These are phyloP conservation scores for Vultur gryphus DNA, from an alignment of 2,797 vertebrate species.

Conservation along the genomic window DNA sequence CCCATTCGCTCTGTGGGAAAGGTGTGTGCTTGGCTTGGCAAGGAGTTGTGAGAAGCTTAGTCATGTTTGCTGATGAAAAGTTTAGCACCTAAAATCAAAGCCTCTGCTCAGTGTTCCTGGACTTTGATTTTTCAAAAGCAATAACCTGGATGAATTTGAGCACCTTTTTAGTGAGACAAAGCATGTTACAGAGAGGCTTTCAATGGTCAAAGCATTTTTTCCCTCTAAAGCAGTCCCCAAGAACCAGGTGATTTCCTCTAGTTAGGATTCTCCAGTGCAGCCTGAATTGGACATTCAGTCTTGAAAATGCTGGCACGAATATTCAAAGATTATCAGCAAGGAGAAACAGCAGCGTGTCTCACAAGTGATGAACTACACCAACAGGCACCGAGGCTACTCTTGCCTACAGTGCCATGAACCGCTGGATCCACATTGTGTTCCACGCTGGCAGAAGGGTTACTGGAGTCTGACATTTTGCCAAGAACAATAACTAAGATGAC, in stretches of 20 bases:
- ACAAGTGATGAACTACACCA: neutral
- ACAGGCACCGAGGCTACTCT: fast-evolving
- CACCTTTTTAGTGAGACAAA: neutral
- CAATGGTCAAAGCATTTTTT: neutral
- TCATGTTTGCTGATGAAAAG: neutral
- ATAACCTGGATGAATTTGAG: neutral
- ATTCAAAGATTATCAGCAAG: neutral
- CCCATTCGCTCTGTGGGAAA: neutral
- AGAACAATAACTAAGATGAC: neutral
- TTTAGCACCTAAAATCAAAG: neutral
- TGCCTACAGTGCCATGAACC: neutral
- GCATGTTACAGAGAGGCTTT: neutral
- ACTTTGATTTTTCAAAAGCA: neutral
- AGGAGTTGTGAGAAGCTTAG: neutral
- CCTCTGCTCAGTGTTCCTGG: neutral
- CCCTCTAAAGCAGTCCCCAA: neutral
- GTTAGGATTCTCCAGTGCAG: neutral
- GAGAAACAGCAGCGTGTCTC: neutral
- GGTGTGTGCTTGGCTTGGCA: neutral
- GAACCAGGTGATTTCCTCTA: neutral
- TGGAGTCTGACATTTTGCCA: neutral
- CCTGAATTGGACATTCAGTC: neutral
- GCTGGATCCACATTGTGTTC: neutral
- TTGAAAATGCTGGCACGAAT: neutral
- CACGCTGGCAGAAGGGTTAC: neutral